Evolutionary conservation across 2,113 vertebrate genomes (phyloP).

Genomic region (Cepphus grylle): DNA sequence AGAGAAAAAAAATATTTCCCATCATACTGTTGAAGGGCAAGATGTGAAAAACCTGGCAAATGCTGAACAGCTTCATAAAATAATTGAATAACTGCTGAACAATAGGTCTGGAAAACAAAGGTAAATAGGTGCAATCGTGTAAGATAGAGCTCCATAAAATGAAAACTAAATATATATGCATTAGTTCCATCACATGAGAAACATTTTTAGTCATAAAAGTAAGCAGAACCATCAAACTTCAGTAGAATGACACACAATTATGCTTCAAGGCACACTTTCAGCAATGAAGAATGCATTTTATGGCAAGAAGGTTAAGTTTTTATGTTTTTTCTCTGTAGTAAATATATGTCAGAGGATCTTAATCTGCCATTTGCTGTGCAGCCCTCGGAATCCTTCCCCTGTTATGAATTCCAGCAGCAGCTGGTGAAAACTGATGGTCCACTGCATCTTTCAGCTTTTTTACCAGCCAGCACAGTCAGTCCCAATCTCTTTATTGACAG

Average conservation of each 20-base stretch:
- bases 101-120: neutral
- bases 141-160: neutral
- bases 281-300: neutral
- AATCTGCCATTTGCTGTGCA: neutral
- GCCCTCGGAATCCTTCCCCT: neutral
- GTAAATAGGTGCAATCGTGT: neutral
- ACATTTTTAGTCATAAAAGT: neutral
- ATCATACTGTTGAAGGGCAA: neutral
- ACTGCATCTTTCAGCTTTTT: neutral
- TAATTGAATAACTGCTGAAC: neutral
- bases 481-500: neutral
- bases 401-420: neutral
- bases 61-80: neutral
- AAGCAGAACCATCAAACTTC: constrained; percentile 23
- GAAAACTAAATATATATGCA: neutral
- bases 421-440: neutral
- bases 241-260: neutral
- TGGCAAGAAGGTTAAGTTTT: neutral
- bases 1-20: neutral
- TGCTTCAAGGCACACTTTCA: neutral
- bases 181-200: neutral
- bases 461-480: neutral
- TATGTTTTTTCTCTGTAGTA: neutral
- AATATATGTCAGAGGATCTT: neutral
- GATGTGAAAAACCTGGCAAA: neutral